These are phyloP conservation scores for Pungitius pungitius DNA, from an alignment of 2,113 vertebrate species.

Conservation along the genomic window DNA sequence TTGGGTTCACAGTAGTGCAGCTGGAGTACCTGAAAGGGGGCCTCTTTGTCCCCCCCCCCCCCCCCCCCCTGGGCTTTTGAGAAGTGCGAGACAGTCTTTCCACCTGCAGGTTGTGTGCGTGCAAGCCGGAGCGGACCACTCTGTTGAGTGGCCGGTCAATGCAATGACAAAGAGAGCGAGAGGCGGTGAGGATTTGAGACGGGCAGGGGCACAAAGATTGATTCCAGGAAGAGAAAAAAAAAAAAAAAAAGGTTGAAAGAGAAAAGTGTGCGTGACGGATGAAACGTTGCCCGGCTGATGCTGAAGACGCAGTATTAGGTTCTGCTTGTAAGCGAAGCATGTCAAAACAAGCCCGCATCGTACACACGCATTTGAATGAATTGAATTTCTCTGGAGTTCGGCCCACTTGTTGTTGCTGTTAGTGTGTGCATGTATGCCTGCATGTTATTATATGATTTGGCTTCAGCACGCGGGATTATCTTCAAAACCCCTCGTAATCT, in stretches of 20 bases:
- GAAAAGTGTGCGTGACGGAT: conserved; percentile 35
- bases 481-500: conserved; percentile 66
- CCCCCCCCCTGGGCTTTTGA: conserved; percentile 8
- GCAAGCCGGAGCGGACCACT: conserved; percentile 13
- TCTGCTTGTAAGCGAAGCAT: neutral
- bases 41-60: conserved; percentile 9
- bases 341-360: neutral
- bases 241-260: conserved; percentile 30
- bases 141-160: conserved; percentile 61
- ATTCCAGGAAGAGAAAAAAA: conserved; percentile 34
- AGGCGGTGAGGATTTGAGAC: conserved; percentile 53
- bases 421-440: conserved; percentile 47
- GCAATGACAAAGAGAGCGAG: conserved; percentile 61
- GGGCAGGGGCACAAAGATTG: conserved; percentile 44
- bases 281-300: conserved; percentile 42
- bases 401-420: conserved; percentile 32
- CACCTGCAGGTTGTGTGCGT: neutral
- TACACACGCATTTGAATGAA: neutral
- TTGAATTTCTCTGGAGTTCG: conserved; percentile 3
- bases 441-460: conserved; percentile 60
- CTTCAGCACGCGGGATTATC: conserved; percentile 64
- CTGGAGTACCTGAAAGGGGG: conserved; percentile 33
- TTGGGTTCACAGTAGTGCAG: conserved; percentile 27
- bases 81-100: conserved; percentile 28
- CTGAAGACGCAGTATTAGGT: conserved; percentile 20